phyloP scores from a whole-genome alignment of 2,113 vertebrate genomes.

The Erythrocercus mccallii region DNA sequence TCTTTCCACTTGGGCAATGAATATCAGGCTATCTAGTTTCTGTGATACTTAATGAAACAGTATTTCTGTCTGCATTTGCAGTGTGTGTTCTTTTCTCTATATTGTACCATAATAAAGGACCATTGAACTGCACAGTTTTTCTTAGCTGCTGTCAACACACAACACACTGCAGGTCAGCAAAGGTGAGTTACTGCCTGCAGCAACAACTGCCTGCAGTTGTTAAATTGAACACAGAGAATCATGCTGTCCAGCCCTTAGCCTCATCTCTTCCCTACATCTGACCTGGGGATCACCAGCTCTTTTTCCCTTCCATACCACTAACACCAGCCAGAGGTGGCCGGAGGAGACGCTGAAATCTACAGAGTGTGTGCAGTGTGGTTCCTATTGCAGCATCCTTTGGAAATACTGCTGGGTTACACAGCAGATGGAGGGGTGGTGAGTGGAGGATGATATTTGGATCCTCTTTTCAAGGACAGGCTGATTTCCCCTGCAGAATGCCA shows the following conservation, averaged over 20 bases:
- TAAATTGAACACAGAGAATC: neutral
- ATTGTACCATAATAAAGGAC: neutral
- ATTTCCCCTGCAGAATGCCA: neutral
- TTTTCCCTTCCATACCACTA: neutral
- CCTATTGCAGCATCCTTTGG: neutral
- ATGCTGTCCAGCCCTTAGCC: neutral
- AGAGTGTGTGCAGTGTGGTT: neutral
- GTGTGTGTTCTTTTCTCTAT: neutral
- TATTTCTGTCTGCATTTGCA: neutral
- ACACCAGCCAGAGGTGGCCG: accelerated
- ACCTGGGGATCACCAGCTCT: neutral
- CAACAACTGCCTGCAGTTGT: accelerated
- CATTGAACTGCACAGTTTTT: neutral
- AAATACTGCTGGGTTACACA: neutral
- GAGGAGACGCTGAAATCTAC: neutral
- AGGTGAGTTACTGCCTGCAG: neutral
- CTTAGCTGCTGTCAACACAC: neutral
- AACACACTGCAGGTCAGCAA: neutral
- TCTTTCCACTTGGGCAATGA: neutral
- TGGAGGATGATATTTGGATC: neutral
- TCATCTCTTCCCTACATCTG: neutral
- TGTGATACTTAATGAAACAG: neutral
- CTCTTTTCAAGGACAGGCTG: neutral
- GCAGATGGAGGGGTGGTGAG: neutral
- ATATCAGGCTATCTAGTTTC: neutral